Conservation (phyloP, 1,140 invertebrate species). For the Maniola jurtina region DNA sequence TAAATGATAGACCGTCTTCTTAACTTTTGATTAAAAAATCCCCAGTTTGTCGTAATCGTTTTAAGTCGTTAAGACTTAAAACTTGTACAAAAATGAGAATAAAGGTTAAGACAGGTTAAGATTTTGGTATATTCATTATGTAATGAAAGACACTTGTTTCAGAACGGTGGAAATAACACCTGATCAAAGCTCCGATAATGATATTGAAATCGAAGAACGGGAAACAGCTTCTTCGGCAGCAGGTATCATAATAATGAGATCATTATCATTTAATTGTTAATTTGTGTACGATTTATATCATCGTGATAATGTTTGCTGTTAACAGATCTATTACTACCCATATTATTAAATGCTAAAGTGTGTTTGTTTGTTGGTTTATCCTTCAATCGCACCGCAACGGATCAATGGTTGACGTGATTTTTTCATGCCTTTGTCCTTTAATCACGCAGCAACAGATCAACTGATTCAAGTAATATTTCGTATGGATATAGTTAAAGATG, state of each 20-base stretch:
- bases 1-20: too few relatives aligned
- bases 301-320: constrained; percentile 1
- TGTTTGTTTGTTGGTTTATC: too few relatives aligned
- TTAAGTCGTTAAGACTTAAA: too few relatives aligned
- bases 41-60: too few relatives aligned
- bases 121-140: not conserved
- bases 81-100: not conserved
- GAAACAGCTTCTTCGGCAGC: constrained; percentile 51
- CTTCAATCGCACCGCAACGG: too few relatives aligned
- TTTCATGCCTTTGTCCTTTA: too few relatives aligned
- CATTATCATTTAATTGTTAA: constrained; percentile 13
- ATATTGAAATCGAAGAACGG: constrained; percentile 62
- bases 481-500: too few relatives aligned
- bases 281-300: constrained; percentile 8
- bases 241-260: constrained; percentile 38
- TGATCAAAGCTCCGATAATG: constrained; percentile 54
- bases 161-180: constrained; percentile 64
- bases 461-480: too few relatives aligned
- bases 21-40: too few relatives aligned
- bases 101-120: not conserved
- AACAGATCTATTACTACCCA: not conserved
- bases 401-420: too few relatives aligned
- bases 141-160: constrained; percentile 25
- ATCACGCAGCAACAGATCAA: too few relatives aligned
- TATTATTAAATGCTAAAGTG: too few relatives aligned